These are phyloP conservation scores for Macropis europaea DNA, from an alignment of 2,888 invertebrate genomes.

Conservation along the genomic window DNA sequence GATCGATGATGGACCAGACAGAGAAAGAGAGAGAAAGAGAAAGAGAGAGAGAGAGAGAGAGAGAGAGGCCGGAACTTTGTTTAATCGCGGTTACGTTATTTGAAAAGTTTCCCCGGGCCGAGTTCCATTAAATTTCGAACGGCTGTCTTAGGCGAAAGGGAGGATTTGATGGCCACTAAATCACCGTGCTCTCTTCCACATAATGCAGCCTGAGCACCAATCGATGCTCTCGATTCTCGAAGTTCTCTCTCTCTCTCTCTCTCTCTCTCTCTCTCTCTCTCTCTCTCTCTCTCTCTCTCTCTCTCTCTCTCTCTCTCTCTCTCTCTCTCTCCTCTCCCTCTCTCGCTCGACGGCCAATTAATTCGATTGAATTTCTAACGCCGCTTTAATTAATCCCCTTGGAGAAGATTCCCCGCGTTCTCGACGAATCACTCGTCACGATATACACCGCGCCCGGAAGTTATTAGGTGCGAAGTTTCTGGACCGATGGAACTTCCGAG, in stretches of 20 bases:
- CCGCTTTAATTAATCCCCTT: slow-evolving; percentile 23
- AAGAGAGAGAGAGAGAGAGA: not conserved
- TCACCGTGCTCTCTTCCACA: slow-evolving; percentile 1
- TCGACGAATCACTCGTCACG: not conserved
- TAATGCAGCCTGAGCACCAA: slow-evolving; percentile 19
- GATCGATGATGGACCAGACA: not conserved
- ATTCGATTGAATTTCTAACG: slow-evolving; percentile 34
- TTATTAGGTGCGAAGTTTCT: too few species aligned
- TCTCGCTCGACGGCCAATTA: slow-evolving; percentile 16
- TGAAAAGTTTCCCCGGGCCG: not conserved
- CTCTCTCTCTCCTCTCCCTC: too few species aligned
- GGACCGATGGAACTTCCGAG: too few species aligned
- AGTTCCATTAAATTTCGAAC: slow-evolving; percentile 8
- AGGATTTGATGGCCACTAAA: slow-evolving; percentile 13
- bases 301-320: too few species aligned
- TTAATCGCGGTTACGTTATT: slow-evolving; percentile 11
- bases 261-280: too few species aligned
- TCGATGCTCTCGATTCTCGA: slow-evolving; percentile 26
- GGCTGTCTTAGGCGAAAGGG: slow-evolving; percentile 2
- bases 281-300: too few species aligned
- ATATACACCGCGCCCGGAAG: too few species aligned
- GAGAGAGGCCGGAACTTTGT: not conserved
- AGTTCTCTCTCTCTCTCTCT: too few species aligned
- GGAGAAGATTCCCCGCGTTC: not conserved
- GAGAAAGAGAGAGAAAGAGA: not conserved